These are phyloP conservation scores for Myotis vivesi DNA, from an alignment of 2,797 vertebrate genomes.

Conservation along the genomic window DNA sequence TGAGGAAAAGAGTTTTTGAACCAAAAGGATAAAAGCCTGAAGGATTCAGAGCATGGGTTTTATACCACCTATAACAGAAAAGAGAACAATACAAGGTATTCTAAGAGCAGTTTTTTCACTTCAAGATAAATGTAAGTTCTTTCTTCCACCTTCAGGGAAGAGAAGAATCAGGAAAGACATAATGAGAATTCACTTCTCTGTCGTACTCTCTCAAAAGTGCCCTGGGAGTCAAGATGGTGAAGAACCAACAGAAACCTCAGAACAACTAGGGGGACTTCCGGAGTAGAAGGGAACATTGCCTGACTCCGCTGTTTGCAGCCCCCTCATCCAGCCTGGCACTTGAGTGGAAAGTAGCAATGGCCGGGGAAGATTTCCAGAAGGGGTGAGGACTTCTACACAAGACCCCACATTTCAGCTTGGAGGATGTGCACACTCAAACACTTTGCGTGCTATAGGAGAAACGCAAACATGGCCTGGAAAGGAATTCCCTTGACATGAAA, in stretches of 20 bases:
- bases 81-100: neutral
- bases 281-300: neutral
- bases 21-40: neutral
- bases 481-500: neutral
- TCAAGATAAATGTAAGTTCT: slow-evolving; percentile 11
- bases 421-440: neutral
- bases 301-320: neutral
- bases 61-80: neutral
- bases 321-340: neutral
- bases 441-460: neutral
- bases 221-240: neutral
- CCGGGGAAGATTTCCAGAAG: neutral
- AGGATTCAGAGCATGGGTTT: neutral
- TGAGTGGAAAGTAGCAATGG: neutral
- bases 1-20: neutral
- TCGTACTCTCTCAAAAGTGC: neutral
- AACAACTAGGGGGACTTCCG: neutral
- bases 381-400: neutral
- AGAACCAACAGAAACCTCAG: neutral
- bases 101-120: slow-evolving; percentile 7
- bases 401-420: neutral
- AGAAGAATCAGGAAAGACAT: neutral
- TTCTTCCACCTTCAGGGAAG: neutral
- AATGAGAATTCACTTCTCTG: neutral
- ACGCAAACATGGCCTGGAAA: neutral